Base-by-base conservation (phyloP, 2,888 invertebrate species). In the Azorinus chamasolen region DNA sequence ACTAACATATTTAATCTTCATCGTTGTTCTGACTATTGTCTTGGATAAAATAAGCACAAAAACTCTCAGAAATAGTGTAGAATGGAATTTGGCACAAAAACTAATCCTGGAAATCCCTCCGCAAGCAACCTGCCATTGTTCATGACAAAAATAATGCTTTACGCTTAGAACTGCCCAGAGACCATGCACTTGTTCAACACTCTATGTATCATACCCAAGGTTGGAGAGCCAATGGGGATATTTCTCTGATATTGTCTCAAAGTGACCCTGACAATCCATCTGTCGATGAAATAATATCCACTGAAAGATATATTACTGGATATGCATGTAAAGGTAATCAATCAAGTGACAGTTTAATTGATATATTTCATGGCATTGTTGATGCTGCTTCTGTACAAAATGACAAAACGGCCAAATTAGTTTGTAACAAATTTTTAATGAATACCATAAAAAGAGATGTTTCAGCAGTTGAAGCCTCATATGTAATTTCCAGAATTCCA, bases 281-380 rank as follows among this genome's bases (percentile, higher is more conserved):
- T 12, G 72, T 76, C 14, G 45, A 79, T 66, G 83, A 84, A 18
- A 85, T 85, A 8, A 43, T 83, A 45, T 76, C 59, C 45, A 74
- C 73, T 24, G 81, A 68, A 63, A 77, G 66, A 54, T 76, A 59
- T 61, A 25, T 73, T 1, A 39, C 69, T 46, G 76, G 79, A 14
- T 76, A 76, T 71, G 73, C 71, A 2, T 86, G 84, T 48, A 86
- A 86, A 72, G 79, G 86, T 80, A 12, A 83, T 61, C 51, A 82
- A 37, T 50, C 70, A 8, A 83, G 74, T 50, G 83, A 82, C 1
- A 70, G 69, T 39, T n/a, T 73, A 18, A 53, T 58, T 46, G 72
- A 83, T 45, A 20, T 83, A 8, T 78, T 72, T 45, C 43, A 62
- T 54, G 57, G 55, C 43, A 61, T 24, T 62, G 61, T 46, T 5